Percentiles rank a stretch among this genome's conserved stretches.
phyloP scores from a whole-genome alignment of 2,888 invertebrate species.

The Heliconius sara region DNA sequence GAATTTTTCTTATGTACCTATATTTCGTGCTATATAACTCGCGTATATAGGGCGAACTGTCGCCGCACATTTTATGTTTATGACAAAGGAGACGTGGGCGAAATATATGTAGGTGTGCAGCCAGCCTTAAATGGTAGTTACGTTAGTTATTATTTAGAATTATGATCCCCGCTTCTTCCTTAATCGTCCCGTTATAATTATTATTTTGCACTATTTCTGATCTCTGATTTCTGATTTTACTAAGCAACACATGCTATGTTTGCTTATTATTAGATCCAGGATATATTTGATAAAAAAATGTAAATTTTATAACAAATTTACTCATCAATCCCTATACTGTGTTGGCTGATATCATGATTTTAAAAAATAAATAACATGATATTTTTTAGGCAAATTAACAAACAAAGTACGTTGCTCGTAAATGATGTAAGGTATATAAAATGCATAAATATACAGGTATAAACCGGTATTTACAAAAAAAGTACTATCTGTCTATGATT shows the following conservation, averaged over 20 bases:
- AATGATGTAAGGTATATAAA: neutral
- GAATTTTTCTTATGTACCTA: slow-evolving; percentile 7
- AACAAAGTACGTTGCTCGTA: neutral
- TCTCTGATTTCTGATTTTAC: no score
- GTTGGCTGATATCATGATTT: neutral
- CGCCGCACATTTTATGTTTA: slow-evolving; percentile 62
- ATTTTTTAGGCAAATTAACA: neutral
- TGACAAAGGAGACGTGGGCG: slow-evolving; percentile 69
- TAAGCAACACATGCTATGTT: neutral
- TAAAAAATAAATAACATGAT: neutral
- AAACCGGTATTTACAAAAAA: no score
- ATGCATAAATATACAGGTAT: no score
- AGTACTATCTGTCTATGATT: no score
- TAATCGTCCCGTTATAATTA: slow-evolving; percentile 25
- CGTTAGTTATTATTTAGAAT: slow-evolving; percentile 56
- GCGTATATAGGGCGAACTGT: slow-evolving; percentile 65
- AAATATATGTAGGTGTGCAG: slow-evolving; percentile 65
- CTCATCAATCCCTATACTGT: neutral
- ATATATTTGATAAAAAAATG: neutral
- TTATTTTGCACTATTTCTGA: slow-evolving; percentile 16
- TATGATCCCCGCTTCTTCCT: slow-evolving; percentile 59
- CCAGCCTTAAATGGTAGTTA: slow-evolving; percentile 53
- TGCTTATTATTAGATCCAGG: neutral
- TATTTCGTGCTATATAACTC: slow-evolving; percentile 64
- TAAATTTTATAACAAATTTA: neutral